Evolutionary conservation across 2,113 vertebrate genomes (phyloP).

Genomic region (Gymnobelideus leadbeateri): DNA sequence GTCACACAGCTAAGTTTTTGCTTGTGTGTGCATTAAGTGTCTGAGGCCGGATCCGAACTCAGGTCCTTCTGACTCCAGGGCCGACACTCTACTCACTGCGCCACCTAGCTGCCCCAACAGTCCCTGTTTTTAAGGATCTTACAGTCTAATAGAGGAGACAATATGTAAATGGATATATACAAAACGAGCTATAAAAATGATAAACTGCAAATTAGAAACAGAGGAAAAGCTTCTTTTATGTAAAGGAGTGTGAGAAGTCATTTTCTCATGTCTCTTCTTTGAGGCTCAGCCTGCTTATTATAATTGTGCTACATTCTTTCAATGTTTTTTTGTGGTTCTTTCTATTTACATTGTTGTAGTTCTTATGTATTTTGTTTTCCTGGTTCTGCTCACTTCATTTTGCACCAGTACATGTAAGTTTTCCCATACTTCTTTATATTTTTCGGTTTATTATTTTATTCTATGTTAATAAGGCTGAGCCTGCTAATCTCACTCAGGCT

Average conservation of each 20-base stretch:
- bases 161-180: neutral
- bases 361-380: neutral
- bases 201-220: neutral
- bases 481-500: neutral
- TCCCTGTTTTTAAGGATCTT: neutral
- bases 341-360: too few relatives aligned
- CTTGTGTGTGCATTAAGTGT: too few relatives aligned
- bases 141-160: neutral
- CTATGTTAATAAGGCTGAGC: neutral
- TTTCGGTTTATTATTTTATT: neutral
- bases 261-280: neutral
- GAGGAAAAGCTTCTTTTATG: neutral
- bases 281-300: neutral
- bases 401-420: neutral
- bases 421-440: neutral
- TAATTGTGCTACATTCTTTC: neutral
- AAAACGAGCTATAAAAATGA: neutral
- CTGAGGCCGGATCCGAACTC: too few relatives aligned
- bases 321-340: too few relatives aligned
- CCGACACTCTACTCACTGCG: too few relatives aligned
- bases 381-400: neutral
- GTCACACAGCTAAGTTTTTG: too few relatives aligned
- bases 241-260: neutral
- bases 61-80: too few relatives aligned
- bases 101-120: too few relatives aligned